Percentiles rank a stretch among this genome's conserved stretches.
Evolutionary conservation across 2,888 invertebrate genomes (phyloP).

Genomic region (Amiota mariae): DNA sequence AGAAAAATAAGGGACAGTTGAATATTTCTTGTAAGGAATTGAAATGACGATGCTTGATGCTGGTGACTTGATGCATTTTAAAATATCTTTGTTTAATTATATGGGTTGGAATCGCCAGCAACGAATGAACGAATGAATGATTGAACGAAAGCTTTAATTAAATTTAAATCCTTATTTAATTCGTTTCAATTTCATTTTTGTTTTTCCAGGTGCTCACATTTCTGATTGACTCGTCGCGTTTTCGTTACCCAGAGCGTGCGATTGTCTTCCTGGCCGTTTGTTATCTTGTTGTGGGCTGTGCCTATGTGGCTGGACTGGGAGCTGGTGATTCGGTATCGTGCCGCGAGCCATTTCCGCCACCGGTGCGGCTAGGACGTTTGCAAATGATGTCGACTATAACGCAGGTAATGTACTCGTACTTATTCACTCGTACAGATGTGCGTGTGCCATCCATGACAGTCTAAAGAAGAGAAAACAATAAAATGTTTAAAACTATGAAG

Average conservation of each 20-base stretch:
- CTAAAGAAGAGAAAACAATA: not conserved
- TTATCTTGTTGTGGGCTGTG: constrained; percentile 94
- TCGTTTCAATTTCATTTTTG: constrained; percentile 39
- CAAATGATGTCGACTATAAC: constrained; percentile 88
- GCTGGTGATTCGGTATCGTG: constrained; percentile 89
- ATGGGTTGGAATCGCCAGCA: not conserved
- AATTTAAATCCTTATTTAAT: constrained; percentile 58
- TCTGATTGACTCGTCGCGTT: constrained; percentile 93
- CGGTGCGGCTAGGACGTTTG: constrained; percentile 80
- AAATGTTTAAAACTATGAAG: not conserved
- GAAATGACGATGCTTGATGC: no score
- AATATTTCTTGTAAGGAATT: no score
- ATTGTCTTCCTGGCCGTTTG: constrained; percentile 97
- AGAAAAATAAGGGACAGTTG: not conserved
- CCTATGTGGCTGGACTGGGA: constrained; percentile 90
- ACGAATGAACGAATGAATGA: not conserved
- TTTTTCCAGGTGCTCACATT: constrained; percentile 84
- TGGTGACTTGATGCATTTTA: constrained; percentile 53
- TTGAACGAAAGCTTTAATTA: constrained; percentile 49
- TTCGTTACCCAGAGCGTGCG: constrained; percentile 97
- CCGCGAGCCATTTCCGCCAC: constrained; percentile 84
- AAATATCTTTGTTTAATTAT: constrained; percentile 37
- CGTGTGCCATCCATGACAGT: no score
- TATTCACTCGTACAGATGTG: not conserved
- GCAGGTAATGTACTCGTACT: constrained; percentile 78